A percentile compares a stretch with the other conserved stretches of the same genome.
Conservation (phyloP, 2,797 vertebrate species). For the Sternotherus odoratus region DNA sequence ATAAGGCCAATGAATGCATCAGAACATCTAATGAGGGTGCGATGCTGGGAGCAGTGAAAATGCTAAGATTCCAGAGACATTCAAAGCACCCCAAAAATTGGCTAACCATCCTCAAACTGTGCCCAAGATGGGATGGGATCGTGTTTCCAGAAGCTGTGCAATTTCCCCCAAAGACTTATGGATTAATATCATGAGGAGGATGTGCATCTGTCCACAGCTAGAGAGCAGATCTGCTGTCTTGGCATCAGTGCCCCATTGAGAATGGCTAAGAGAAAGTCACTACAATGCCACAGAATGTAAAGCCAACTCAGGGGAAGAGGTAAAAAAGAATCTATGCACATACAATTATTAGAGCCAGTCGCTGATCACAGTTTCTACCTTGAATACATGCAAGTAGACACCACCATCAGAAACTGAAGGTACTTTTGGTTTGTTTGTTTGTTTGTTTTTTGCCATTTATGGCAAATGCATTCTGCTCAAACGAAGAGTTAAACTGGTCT, state of each 20-base stretch:
- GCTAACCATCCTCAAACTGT: accelerated
- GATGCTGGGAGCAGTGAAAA: not conserved
- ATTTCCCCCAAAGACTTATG: not conserved
- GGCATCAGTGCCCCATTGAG: not conserved
- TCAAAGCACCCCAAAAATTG: not conserved
- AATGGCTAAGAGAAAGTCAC: not conserved
- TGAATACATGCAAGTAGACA: too few relatives aligned
- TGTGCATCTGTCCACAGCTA: not conserved
- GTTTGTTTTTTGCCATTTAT: not conserved
- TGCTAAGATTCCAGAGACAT: not conserved
- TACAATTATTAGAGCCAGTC: too few relatives aligned
- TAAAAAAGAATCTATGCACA: too few relatives aligned
- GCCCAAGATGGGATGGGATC: not conserved
- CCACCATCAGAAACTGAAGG: not conserved
- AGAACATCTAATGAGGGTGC: not conserved
- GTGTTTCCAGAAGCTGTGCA: not conserved
- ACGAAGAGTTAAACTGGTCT: not conserved
- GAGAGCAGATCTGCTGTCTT: not conserved
- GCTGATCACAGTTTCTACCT: too few relatives aligned
- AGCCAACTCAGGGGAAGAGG: too few relatives aligned
- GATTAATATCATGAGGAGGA: too few relatives aligned
- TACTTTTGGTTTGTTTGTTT: not conserved
- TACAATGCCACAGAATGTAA: not conserved
- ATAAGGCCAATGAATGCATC: not conserved
- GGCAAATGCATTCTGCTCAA: not conserved